Evolutionary conservation across 2,888 invertebrate species (phyloP).

Genomic region (Belgica antarctica): DNA sequence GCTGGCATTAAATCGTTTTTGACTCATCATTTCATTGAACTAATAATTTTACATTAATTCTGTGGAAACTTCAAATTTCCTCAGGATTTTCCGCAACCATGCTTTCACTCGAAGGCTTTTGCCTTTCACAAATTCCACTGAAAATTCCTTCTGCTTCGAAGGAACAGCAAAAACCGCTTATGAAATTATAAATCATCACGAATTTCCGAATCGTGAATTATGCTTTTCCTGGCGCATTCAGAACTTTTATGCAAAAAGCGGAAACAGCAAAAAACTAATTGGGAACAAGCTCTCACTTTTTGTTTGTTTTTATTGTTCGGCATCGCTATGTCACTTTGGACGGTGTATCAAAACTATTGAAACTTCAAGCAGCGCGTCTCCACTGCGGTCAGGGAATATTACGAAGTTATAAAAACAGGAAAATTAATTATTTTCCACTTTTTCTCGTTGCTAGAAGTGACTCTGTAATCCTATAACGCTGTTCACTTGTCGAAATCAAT

Average conservation of each 20-base stretch:
- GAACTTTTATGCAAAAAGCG: neutral
- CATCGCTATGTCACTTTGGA: slow-evolving; percentile 28
- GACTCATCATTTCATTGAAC: no score
- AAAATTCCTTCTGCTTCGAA: no score
- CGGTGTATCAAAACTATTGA: neutral
- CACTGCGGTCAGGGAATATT: neutral
- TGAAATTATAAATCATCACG: slow-evolving; percentile 36
- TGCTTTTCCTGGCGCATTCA: slow-evolving; percentile 21
- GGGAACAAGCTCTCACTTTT: slow-evolving; percentile 30
- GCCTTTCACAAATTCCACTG: no score
- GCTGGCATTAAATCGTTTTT: no score
- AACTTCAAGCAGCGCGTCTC: no score
- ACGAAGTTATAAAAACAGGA: neutral
- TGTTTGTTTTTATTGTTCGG: slow-evolving; percentile 37
- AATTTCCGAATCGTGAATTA: slow-evolving; percentile 30
- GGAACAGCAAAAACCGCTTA: no score
- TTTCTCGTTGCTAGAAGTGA: neutral
- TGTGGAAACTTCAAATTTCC: no score
- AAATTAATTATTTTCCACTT: slow-evolving; percentile 14
- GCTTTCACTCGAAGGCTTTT: no score
- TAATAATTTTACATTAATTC: no score
- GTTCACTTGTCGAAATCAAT: slow-evolving; percentile 41
- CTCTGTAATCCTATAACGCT: slow-evolving; percentile 22
- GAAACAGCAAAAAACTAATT: neutral
- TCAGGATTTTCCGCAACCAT: no score